Conservation (phyloP, 2,888 invertebrate genomes). For the Parnassius mnemosyne region DNA sequence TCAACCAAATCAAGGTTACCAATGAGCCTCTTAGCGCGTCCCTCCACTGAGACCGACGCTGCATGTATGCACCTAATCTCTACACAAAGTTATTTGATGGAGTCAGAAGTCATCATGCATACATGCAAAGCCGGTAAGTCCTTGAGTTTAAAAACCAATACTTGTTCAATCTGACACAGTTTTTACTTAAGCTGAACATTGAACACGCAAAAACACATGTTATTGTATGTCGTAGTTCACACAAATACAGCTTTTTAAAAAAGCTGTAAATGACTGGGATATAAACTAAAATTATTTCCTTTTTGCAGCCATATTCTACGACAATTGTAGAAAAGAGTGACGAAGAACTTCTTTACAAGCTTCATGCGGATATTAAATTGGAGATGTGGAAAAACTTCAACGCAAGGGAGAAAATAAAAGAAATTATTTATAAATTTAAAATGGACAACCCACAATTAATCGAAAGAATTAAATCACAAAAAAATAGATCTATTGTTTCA, state of each 20-base stretch:
- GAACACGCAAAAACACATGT: no score
- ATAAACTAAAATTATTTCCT: no score
- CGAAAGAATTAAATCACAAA: constrained; percentile 42
- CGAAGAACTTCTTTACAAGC: constrained; percentile 52
- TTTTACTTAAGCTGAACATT: no score
- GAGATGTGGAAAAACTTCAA: constrained; percentile 48
- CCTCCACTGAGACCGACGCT: no score
- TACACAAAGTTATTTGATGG: no score
- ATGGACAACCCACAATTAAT: constrained; percentile 49
- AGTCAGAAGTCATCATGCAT: no score
- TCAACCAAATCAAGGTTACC: no score
- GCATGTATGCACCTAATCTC: no score
- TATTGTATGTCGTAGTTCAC: not conserved
- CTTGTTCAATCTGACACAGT: no score
- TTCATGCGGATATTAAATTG: constrained; percentile 57
- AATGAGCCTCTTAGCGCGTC: no score
- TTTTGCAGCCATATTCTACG: constrained; percentile 46
- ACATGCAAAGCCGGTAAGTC: no score
- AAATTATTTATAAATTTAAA: constrained; percentile 56
- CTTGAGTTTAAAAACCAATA: no score
- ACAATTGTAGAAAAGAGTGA: constrained; percentile 37
- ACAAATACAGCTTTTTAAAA: not conserved
- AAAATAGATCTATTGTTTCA: constrained; percentile 32
- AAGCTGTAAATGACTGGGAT: not conserved
- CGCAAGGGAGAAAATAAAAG: constrained; percentile 37